Base-by-base conservation (phyloP, 2,113 vertebrate species). In the Hassar affinis region DNA sequence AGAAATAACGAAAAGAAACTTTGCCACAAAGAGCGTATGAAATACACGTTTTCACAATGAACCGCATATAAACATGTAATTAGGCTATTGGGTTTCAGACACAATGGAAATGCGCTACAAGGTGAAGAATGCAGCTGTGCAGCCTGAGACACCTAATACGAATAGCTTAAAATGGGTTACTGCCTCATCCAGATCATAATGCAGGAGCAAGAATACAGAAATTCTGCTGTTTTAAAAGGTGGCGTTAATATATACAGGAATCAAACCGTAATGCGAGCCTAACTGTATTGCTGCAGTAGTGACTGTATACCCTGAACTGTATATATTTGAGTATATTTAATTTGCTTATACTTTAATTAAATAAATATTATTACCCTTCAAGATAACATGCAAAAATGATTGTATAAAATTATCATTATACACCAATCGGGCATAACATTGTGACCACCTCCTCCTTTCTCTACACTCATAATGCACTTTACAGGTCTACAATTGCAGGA, bases 1-100 rank as follows among this genome's bases (percentile, higher is more conserved):
- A 69, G 14, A 56, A 49, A 74, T 12, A 59, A 62, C 85, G 49
- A 83, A 79, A 20, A n/a, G 71, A 49, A 66, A 76, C 62, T 45
- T 64, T 54, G 51, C 47, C 1, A 8, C 30, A 10, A 62, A 87
- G 33, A 72, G 52, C 59, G 68, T 59, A 76, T 38, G 82, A 81
- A 87, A 84, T 83, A 54, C 81, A 62, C 61, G 30, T 47, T 62
- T 61, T 86, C 57, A 75, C 86, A 87, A 76, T 7, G 18, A 84
- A 68, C 81, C 42, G 12, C 75, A 76, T 61, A 47, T 78, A 88
- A 87, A 84, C 80, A 84, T 85, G 42, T 88, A 85, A 86, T 88
- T 88, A 81, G 64, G 83, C 74, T 75, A 78, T 52, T 74, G 75
- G 76, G 71, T 86, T 76, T 85, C 69, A 64, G 49, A 17, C 14